Base-by-base conservation (phyloP, 2,888 invertebrate genomes). In the Syrphus vitripennis region DNA sequence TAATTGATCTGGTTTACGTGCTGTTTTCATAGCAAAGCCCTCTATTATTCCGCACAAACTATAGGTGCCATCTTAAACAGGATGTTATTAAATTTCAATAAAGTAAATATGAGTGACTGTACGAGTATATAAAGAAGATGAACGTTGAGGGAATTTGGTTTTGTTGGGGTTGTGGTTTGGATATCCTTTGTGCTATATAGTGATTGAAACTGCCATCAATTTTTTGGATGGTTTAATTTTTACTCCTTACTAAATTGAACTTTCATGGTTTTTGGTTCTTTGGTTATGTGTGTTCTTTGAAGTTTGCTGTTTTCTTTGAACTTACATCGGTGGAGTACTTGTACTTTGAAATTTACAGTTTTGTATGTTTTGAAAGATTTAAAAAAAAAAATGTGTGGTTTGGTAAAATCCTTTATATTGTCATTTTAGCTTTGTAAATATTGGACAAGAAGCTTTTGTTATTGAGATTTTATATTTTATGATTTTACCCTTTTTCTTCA, bases 1-100 rank as follows among this genome's bases (percentile, higher is more conserved):
- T 77, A 86, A 74, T 81, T 78, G 86, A 86, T 86, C 86, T 81
- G 86, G 77, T 74, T 86, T 86, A 81, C 81, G 86, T 86, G 86
- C 61, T 86, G 81, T 86, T 86, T 86, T 86, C 63, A 70, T 70
- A 81, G 86, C 81, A 76, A 81, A 84, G 76, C 70, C 77, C 81
- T 37, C 72, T 70, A 81, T 81, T 81, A 81, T 86, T 72, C 81
- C 77, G 57, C 72, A 61, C 69, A n/a, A 69, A 80, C 77, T 81
- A 86, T 81, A n/a, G n/a, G 81, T 86, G 86, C 86, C 63, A 59
- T 50, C 70, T 55, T 29, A 45, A 61, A 69, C 40, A 72, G 69
- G 59, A 81, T 78, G 69, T 40, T 81, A 77, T 81, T 86, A 81
- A 77, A 86, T 81, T 86, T 86, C 86, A 86, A 81, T 86, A 81